Evolutionary conservation across 2,888 invertebrate species (phyloP), one percentile per base, ranked within the genome.

Genomic region (Fragum whitleyi): DNA sequence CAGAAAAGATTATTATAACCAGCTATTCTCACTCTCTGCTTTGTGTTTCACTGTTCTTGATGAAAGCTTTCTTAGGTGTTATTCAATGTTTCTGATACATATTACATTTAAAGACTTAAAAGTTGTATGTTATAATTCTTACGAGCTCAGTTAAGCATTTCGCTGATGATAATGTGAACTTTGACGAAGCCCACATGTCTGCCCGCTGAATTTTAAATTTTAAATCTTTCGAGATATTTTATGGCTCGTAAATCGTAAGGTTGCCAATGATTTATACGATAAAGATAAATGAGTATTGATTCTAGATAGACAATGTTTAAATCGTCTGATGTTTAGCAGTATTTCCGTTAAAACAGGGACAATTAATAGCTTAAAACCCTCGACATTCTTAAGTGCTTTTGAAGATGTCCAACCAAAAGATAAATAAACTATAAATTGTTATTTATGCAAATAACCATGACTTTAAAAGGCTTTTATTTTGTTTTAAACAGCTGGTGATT

Each of bases 281-380:
- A 42, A 65, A 39, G 42, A 65, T 65, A 65, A 65, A 65, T 23
- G n/a, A 16, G 19, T 65, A 65, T 65, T 42, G 65, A 65, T 65
- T 65, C 21, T 65, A 36, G 42, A 65, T 42, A 65, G 39, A 42
- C 39, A 23, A 14, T 19, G 1, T 21, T n/a, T 14, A 39, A 65
- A 36, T 42, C 19, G 16, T 42, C 39, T 19, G 14, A 65, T 65
- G 42, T 65, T 65, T 23, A 26, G 36, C 23, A 32, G 61, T 32
- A 57, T 29, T 61, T 61, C 29, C 32, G 29, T n/a, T 19, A 14
- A 32, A 61, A 61, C 61, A 26, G 32, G 29, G 61, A 61, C 61
- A 19, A 61, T 61, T 32, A 61, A 61, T 61, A 29, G 61, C 61
- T 32, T 32, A 29, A 32, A 61, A 14, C n/a, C 61, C 32, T 61